Evolutionary conservation across 2,113 vertebrate genomes (phyloP).

Genomic region (Lepidothrix coronata): DNA sequence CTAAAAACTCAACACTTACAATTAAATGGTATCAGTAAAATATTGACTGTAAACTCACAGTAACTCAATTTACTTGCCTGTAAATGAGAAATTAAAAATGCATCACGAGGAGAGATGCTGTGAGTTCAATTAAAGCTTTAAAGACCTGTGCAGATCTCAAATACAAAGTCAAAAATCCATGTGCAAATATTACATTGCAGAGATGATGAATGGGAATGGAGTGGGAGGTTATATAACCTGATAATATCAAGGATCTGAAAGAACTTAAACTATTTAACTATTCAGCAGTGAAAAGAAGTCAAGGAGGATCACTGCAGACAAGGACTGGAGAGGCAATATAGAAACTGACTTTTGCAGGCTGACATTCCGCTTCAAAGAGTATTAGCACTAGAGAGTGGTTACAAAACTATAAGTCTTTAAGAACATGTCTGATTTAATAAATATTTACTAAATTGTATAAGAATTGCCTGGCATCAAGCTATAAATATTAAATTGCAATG

Average conservation of each 20-base stretch:
- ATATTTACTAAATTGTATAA: constrained; percentile 59
- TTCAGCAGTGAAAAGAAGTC: constrained; percentile 51
- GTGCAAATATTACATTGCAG: not conserved
- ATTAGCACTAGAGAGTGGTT: not conserved
- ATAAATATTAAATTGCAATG: constrained; percentile 48
- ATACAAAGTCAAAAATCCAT: not conserved
- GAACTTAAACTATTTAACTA: constrained; percentile 40
- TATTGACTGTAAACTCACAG: not conserved
- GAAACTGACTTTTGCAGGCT: not conserved
- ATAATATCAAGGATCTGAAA: constrained; percentile 34
- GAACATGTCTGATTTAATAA: constrained; percentile 52
- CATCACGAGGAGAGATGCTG: not conserved
- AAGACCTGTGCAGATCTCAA: not conserved
- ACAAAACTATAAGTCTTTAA: constrained; percentile 40
- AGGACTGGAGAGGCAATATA: constrained; percentile 16
- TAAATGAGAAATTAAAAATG: constrained; percentile 22
- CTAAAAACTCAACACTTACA: not conserved
- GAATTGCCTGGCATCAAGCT: constrained; percentile 10
- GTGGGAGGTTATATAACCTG: constrained; percentile 51
- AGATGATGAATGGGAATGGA: constrained; percentile 28
- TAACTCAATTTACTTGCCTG: not conserved
- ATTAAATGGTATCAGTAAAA: not conserved
- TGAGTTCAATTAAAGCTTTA: not conserved
- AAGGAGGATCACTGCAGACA: constrained; percentile 35
- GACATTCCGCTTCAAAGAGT: constrained; percentile 17